Conservation (phyloP, 2,888 invertebrate species). For the Torymus tubicola region DNA sequence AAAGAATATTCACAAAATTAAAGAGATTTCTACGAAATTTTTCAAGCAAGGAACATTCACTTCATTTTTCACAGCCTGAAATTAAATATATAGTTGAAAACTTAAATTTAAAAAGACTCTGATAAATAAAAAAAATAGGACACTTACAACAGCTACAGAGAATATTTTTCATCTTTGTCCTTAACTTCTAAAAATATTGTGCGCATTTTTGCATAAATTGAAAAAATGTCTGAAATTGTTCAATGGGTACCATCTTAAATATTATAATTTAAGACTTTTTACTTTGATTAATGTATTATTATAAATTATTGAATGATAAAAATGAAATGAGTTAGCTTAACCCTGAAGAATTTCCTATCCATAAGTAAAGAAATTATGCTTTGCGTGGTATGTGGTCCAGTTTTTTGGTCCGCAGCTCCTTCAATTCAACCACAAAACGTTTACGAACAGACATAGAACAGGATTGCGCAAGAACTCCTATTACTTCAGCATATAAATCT, state of each 20-base stretch:
- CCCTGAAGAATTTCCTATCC: slow-evolving; percentile 99
- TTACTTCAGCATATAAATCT: slow-evolving; percentile 98
- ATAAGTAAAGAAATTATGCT: slow-evolving; percentile 97
- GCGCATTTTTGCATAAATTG: slow-evolving; percentile 99
- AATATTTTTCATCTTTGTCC: slow-evolving; percentile 98
- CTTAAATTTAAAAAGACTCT: slow-evolving; percentile 25
- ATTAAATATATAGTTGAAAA: slow-evolving; percentile 9
- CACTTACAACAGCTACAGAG: slow-evolving; percentile 96
- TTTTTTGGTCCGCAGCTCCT: slow-evolving; percentile 90
- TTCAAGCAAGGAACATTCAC: slow-evolving; percentile 99
- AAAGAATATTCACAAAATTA: too few relatives aligned
- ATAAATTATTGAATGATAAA: too few relatives aligned
- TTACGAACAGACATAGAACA: slow-evolving; percentile 95
- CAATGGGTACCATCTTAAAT: slow-evolving; percentile 96
- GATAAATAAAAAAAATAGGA: slow-evolving; percentile 18
- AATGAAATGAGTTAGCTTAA: slow-evolving; percentile 78
- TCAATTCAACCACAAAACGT: slow-evolving; percentile 93
- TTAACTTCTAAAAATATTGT: slow-evolving; percentile 98
- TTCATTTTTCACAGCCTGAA: slow-evolving; percentile 97
- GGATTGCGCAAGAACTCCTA: slow-evolving; percentile 95
- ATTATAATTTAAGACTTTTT: not conserved
- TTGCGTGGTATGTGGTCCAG: slow-evolving; percentile 92
- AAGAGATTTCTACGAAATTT: slow-evolving; percentile 99
- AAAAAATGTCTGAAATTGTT: slow-evolving; percentile 99
- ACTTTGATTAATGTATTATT: too few relatives aligned